Base-by-base conservation (phyloP, 2,888 invertebrate genomes). In the Netelia virgata region DNA sequence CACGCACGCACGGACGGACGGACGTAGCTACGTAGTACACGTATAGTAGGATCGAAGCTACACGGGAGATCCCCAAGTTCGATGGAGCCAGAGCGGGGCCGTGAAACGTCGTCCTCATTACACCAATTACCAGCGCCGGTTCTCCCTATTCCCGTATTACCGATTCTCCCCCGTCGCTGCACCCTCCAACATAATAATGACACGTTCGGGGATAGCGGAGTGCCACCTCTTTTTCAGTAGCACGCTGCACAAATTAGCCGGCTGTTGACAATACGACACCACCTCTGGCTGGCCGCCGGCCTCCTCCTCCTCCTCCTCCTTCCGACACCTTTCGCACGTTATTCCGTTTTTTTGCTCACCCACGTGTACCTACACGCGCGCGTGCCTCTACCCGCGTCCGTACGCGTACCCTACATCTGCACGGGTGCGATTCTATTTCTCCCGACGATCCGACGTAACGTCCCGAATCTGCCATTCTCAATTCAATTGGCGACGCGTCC, bases 91-190 rank as follows among this genome's bases (percentile, higher is more conserved):
- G 88, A 86, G 79, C 88, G 88, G 86, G 90, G 91, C 36, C 89
- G 91, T 92, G 90, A 92, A 92, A 90, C 90, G 89, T 80, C 90
- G 89, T 80, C 88, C 89, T 89, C 89, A 88, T 91, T 91, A 91
- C 88, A 88, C 85, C 90, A 91, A 92, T 92, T 92, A 90, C 88
- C 41, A 90, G 23, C 61, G 77, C 23, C 47, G 76, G 47, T 41
- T 41, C 53, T 90, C 87, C 86, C 89, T 87, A 88, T 88, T 86
- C 84, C 82, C 64, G 55, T 77, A 74, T 83, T 87, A 80, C 47
- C 77, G 70, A 84, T 64, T 79, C 83, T 85, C 86, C 47, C 73
- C 64, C 69, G 50, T 64, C 55, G n/a, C 28, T 28, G 0, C 47
- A 16, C 53, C 23, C 11, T 3, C 9, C 28, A 61, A 53, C 28